A percentile compares a stretch with the other conserved stretches of the same genome.
These are phyloP conservation scores for Sabellastarte sp. DNA, from an alignment of 2,888 invertebrate genomes.

Conservation along the genomic window DNA sequence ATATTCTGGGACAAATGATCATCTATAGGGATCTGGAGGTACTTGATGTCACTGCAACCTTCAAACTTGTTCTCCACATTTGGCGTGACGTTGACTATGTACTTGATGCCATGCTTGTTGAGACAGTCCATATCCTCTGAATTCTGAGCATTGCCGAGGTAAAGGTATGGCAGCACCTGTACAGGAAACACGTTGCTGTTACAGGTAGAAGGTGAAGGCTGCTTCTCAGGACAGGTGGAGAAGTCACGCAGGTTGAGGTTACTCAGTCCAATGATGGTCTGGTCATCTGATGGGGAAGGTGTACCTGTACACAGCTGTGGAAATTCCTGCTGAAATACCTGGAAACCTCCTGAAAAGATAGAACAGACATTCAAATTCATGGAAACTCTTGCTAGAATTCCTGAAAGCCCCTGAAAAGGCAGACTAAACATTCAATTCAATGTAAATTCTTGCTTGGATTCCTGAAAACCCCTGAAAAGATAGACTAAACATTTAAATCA, in stretches of 20 bases:
- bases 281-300: not conserved
- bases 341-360: not conserved
- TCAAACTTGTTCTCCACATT: not conserved
- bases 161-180: not conserved
- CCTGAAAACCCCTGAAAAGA: too few species aligned
- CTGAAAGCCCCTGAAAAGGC: too few species aligned
- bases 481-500: too few species aligned
- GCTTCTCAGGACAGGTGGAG: not conserved
- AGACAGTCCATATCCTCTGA: not conserved
- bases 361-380: too few species aligned
- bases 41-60: not conserved
- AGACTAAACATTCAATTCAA: too few species aligned
- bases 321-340: not conserved
- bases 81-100: not conserved
- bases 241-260: not conserved
- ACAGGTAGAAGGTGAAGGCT: not conserved
- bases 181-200: not conserved
- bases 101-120: not conserved
- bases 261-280: not conserved
- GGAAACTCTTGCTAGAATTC: too few species aligned
- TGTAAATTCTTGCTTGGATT: too few species aligned
- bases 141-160: not conserved
- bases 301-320: not conserved
- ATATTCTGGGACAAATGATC: not conserved
- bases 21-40: constrained; percentile 1